Evolutionary conservation across 1,140 invertebrate genomes (phyloP).

Genomic region (Diorhabda sublineata): DNA sequence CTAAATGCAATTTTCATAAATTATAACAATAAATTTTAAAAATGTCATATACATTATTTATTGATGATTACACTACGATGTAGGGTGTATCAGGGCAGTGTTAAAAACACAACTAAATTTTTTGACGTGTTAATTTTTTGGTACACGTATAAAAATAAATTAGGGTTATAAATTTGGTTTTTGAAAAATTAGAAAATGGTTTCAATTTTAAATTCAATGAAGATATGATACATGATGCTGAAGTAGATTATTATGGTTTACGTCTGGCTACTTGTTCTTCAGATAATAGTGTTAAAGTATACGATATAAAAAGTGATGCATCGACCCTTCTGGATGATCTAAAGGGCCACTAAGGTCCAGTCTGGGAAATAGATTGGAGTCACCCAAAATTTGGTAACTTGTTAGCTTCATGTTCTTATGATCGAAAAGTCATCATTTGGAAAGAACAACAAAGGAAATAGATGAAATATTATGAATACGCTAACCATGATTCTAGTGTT

Average conservation of each 20-base stretch:
- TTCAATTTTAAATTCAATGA: constrained; percentile 89
- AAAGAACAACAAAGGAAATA: constrained; percentile 87
- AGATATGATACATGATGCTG: constrained; percentile 99
- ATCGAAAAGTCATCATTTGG: constrained; percentile 94
- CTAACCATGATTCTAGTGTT: constrained; percentile 93
- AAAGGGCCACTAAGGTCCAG: constrained; percentile 94
- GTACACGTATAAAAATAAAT: too few species aligned
- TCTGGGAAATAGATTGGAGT: constrained; percentile 98
- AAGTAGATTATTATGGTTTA: constrained; percentile 96
- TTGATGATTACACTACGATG: too few species aligned
- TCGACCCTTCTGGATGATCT: constrained; percentile 87
- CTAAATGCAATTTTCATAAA: too few species aligned
- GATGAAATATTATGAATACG: constrained; percentile 91
- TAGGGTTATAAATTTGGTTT: too few species aligned
- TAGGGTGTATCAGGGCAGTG: too few species aligned
- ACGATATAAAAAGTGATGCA: constrained; percentile 88
- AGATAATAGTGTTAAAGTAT: constrained; percentile 94
- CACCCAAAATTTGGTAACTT: constrained; percentile 94
- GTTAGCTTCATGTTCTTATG: constrained; percentile 94
- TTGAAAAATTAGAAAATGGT: constrained; percentile 62
- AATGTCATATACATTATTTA: too few species aligned
- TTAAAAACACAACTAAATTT: too few species aligned
- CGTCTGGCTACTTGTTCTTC: constrained; percentile 97
- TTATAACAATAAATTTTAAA: too few species aligned
- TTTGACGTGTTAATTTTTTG: too few species aligned